Percentiles rank a stretch among this genome's conserved stretches.
Evolutionary conservation across 2,113 vertebrate species (phyloP).

Genomic region (Bubo blakistoni): DNA sequence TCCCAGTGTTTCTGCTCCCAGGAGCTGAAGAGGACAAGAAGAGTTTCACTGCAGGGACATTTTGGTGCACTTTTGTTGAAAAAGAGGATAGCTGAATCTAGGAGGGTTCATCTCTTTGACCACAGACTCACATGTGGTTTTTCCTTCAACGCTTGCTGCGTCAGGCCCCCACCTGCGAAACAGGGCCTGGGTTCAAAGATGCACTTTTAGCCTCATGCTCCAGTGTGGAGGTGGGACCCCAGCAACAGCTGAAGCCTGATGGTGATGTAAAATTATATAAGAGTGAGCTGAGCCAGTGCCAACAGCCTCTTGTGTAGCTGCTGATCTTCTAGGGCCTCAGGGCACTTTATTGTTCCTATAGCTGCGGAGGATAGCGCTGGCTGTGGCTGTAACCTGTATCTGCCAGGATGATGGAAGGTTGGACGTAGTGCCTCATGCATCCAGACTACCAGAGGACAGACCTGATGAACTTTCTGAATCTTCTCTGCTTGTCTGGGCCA

Average conservation of each 20-base stretch:
- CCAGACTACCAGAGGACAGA: neutral
- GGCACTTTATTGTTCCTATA: neutral
- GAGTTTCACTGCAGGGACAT: neutral
- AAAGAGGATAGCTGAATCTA: neutral
- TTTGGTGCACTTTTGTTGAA: neutral
- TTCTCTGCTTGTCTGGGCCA: neutral
- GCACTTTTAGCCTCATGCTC: neutral
- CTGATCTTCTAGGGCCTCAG: accelerated
- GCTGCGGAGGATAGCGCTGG: neutral
- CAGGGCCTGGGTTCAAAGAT: neutral
- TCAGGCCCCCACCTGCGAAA: neutral
- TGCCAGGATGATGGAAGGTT: neutral
- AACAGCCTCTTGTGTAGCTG: no score
- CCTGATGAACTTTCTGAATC: neutral
- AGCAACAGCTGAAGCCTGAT: neutral
- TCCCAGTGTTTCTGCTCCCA: neutral
- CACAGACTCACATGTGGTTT: neutral
- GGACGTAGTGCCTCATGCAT: accelerated
- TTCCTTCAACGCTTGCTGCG: neutral
- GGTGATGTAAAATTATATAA: neutral
- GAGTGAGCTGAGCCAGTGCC: neutral
- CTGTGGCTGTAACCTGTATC: accelerated
- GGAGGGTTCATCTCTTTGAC: neutral
- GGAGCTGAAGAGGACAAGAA: neutral
- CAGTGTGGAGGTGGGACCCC: neutral